A percentile compares a stretch with the other conserved stretches of the same genome.
phyloP scores from a whole-genome alignment of 2,113 vertebrate genomes.

The Choloepus hoffmanni region DNA sequence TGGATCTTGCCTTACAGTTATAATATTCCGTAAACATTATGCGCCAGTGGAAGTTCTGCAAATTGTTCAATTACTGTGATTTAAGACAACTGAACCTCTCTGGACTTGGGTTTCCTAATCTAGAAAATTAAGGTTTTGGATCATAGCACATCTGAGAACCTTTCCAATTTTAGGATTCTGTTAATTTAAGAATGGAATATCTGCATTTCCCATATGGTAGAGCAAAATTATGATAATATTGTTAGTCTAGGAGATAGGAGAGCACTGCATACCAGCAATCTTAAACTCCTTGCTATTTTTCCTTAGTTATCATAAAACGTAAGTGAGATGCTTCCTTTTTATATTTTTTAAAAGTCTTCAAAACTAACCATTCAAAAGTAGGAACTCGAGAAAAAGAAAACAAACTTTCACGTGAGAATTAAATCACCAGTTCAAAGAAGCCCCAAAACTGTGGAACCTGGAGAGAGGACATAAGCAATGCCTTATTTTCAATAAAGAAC shows the following conservation, averaged over 20 bases:
- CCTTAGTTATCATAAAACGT: not conserved
- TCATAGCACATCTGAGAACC: not conserved
- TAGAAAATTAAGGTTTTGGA: conserved; percentile 26
- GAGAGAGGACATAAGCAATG: not conserved
- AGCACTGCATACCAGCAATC: not conserved
- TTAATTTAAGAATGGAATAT: not conserved
- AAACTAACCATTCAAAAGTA: not conserved
- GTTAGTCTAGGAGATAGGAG: not conserved
- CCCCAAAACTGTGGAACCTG: not conserved
- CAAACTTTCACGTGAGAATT: not conserved
- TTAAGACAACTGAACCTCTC: not conserved
- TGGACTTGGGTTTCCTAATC: not conserved
- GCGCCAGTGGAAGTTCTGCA: not conserved
- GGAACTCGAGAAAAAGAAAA: not conserved
- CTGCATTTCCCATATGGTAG: not conserved
- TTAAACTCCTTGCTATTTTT: not conserved
- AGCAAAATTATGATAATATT: not conserved
- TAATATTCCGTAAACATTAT: not conserved
- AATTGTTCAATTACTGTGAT: not conserved
- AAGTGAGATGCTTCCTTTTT: not conserved
- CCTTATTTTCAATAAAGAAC: not conserved
- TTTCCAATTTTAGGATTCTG: not conserved
- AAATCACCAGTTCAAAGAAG: not conserved
- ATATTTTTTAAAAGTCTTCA: not conserved
- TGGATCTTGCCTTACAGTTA: not conserved